Percentiles rank a stretch among this genome's conserved stretches.
Evolutionary conservation across 2,113 vertebrate species (phyloP).

Genomic region (Riparia riparia): DNA sequence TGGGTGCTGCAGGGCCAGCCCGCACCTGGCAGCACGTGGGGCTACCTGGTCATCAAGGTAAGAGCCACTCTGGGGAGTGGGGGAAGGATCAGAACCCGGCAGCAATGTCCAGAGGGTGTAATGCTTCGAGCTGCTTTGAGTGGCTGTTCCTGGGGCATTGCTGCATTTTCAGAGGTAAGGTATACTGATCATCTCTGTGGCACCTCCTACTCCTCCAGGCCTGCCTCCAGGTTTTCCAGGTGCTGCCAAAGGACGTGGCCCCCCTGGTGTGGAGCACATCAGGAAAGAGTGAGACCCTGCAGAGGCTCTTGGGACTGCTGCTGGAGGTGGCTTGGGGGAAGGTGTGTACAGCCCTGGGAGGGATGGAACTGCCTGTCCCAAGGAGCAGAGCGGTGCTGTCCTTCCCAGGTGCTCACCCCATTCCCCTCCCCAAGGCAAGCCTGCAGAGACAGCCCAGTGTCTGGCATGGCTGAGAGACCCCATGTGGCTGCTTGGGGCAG

Average conservation of each 20-base stretch:
- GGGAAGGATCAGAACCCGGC: neutral
- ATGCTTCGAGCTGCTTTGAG: accelerated
- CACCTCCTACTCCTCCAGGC: constrained; percentile 69
- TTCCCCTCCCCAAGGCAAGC: neutral
- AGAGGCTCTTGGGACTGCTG: constrained; percentile 80
- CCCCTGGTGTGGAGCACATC: constrained; percentile 74
- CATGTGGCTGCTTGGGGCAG: neutral
- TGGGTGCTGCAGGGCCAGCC: constrained; percentile 70
- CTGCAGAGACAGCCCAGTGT: neutral
- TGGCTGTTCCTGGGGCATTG: accelerated
- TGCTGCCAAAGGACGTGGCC: constrained; percentile 71
- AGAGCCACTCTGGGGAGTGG: accelerated
- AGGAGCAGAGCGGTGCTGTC: neutral
- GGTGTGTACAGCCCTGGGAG: constrained; percentile 53
- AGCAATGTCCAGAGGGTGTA: neutral
- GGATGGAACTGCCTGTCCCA: neutral
- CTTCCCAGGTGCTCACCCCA: accelerated
- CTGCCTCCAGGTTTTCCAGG: constrained; percentile 88
- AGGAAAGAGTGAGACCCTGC: constrained; percentile 20
- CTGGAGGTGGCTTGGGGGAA: constrained; percentile 77
- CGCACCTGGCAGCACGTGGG: constrained; percentile 9
- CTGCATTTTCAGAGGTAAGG: neutral
- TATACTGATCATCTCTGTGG: neutral
- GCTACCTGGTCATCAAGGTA: constrained; percentile 85
- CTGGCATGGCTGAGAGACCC: neutral